These are phyloP conservation scores for Anseranas semipalmata DNA, from an alignment of 2,113 vertebrate species.

Conservation along the genomic window DNA sequence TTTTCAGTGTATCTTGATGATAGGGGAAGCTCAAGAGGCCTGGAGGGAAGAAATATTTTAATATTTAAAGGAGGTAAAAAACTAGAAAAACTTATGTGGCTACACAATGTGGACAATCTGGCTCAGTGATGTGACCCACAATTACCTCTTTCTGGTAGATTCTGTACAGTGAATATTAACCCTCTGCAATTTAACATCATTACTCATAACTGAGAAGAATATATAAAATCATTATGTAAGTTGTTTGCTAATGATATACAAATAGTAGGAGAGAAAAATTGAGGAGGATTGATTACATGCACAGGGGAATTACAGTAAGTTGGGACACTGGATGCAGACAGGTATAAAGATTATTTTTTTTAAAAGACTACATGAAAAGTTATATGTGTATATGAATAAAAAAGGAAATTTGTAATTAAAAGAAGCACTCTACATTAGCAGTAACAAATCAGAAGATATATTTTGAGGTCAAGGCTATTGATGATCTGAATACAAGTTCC, in stretches of 20 bases:
- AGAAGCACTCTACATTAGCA: neutral
- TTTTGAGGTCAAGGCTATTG: neutral
- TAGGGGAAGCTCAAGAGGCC: neutral
- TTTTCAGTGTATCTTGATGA: neutral
- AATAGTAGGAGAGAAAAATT: neutral
- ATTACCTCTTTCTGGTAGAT: neutral
- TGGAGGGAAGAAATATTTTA: neutral
- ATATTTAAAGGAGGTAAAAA: neutral
- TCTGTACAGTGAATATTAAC: neutral
- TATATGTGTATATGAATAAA: neutral
- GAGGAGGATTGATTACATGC: neutral
- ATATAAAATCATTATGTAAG: neutral
- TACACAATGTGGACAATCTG: neutral
- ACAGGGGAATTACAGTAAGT: neutral
- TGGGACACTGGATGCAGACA: neutral
- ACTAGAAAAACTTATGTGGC: neutral
- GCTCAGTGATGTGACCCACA: neutral
- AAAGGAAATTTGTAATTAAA: neutral
- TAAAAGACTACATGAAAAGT: neutral
- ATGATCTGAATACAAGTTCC: neutral
- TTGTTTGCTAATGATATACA: too few relatives aligned
- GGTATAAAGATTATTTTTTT: neutral
- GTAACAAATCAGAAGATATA: neutral
- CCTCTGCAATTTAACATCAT: neutral
- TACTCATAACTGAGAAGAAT: neutral